A percentile compares a stretch with the other conserved stretches of the same genome.
These are phyloP conservation scores for Oryctolagus cuniculus DNA, from an alignment of 2,113 vertebrate species.

Conservation along the genomic window DNA sequence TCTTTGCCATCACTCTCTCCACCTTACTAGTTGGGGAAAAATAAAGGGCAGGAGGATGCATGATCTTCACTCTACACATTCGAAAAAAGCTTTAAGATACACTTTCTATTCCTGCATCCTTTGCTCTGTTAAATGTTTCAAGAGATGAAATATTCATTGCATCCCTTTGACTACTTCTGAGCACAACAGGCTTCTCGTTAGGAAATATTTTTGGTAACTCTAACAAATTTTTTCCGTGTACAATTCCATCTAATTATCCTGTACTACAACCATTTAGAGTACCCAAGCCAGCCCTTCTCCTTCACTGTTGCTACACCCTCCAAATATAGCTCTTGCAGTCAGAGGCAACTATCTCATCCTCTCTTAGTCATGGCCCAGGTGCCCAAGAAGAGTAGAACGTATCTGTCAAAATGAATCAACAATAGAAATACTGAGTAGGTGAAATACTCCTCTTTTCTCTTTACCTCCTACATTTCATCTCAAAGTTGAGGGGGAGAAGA, in stretches of 20 bases:
- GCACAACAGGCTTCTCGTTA: constrained; percentile 84
- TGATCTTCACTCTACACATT: constrained; percentile 22
- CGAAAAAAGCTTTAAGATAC: constrained; percentile 69
- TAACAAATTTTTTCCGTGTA: constrained; percentile 82
- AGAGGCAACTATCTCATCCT: constrained; percentile 59
- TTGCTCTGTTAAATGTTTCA: constrained; percentile 85
- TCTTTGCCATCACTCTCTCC: background rate
- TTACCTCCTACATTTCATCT: constrained; percentile 69
- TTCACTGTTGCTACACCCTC: constrained; percentile 52
- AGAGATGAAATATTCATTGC: constrained; percentile 81
- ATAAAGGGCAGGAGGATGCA: constrained; percentile 63
- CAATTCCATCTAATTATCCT: constrained; percentile 81
- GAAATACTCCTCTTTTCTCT: constrained; percentile 74
- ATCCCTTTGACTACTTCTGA: constrained; percentile 83
- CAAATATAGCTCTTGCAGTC: constrained; percentile 74
- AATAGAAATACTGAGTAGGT: constrained; percentile 70
- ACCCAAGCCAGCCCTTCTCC: constrained; percentile 78
- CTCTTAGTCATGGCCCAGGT: constrained; percentile 76
- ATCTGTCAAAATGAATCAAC: constrained; percentile 74
- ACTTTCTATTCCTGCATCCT: constrained; percentile 81
- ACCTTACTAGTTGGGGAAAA: constrained; percentile 37
- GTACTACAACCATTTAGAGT: constrained; percentile 81
- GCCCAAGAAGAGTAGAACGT: constrained; percentile 67
- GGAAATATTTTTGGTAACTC: constrained; percentile 83
- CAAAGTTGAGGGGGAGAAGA: constrained; percentile 69